Conservation (phyloP, 1,140 invertebrate species). For the Eciton burchellii region DNA sequence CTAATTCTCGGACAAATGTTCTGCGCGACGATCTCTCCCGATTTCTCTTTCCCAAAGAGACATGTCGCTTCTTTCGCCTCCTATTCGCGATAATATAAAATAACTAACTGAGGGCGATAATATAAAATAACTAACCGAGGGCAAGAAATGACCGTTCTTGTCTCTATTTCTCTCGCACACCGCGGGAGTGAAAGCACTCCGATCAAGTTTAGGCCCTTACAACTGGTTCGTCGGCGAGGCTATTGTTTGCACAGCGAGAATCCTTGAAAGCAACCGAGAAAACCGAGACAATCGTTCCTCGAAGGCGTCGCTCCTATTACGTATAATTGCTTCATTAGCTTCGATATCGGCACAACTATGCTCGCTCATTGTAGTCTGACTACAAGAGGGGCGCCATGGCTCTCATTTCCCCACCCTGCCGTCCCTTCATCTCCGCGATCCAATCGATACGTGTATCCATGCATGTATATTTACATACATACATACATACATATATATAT, state of each 20-base stretch:
- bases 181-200: neutral
- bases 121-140: neutral
- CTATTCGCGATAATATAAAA: neutral
- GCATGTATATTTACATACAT: neutral
- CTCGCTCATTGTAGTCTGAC: constrained; percentile 67
- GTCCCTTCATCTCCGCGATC: constrained; percentile 56
- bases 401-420: constrained; percentile 39
- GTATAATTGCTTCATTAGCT: constrained; percentile 76
- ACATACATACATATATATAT: neutral
- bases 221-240: constrained; percentile 41
- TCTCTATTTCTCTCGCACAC: too few species aligned
- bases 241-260: constrained; percentile 68
- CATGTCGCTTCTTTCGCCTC: neutral
- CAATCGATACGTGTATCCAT: constrained; percentile 61
- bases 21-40: neutral
- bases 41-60: too few species aligned
- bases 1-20: too few species aligned
- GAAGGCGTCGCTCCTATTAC: constrained; percentile 72
- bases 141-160: too few species aligned
- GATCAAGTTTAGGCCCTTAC: constrained; percentile 49
- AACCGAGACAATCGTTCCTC: constrained; percentile 68
- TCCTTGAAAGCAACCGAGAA: constrained; percentile 62
- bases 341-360: constrained; percentile 69
- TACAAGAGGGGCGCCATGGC: constrained; percentile 60
- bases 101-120: neutral